A percentile compares a stretch with the other conserved stretches of the same genome.
Conservation (phyloP, 2,888 invertebrate species). For the Antheraea assamensis region DNA sequence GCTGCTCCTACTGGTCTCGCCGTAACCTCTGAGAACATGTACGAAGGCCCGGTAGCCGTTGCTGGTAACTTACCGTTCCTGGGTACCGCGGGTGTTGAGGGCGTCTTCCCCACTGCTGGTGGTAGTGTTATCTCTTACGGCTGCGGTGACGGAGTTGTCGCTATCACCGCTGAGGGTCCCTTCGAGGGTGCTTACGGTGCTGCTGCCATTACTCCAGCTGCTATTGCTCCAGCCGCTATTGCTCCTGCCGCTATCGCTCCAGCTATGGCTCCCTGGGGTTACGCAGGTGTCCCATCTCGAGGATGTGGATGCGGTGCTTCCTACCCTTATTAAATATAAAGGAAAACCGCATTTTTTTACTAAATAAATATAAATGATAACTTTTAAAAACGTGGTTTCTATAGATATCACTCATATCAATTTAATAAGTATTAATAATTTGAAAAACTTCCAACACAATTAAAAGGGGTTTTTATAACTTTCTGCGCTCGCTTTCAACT, state of each 20-base stretch:
- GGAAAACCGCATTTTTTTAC: not conserved
- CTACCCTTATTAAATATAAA: not conserved
- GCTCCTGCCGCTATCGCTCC: not conserved
- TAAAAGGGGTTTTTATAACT: no score
- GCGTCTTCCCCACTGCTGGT: conserved; percentile 21
- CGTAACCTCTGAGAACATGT: conserved; percentile 28
- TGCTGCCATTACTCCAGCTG: not conserved
- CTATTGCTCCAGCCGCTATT: not conserved
- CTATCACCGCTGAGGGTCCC: not conserved
- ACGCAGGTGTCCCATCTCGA: not conserved
- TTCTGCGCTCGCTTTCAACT: no score
- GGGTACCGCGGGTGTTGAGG: conserved; percentile 18
- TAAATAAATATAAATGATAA: not conserved
- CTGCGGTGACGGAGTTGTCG: not conserved
- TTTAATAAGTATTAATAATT: no score
- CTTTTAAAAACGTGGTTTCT: not conserved
- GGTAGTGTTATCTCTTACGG: conserved; percentile 14
- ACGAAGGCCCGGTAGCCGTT: conserved; percentile 19
- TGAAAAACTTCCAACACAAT: no score
- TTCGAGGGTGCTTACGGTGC: not conserved
- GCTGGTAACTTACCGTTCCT: conserved; percentile 23
- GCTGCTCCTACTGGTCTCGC: conserved; percentile 35
- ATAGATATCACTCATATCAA: no score
- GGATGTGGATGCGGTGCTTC: not conserved
- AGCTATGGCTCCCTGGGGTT: not conserved